Conservation (phyloP, 2,797 vertebrate genomes). For the Eurystomus glaucurus region DNA sequence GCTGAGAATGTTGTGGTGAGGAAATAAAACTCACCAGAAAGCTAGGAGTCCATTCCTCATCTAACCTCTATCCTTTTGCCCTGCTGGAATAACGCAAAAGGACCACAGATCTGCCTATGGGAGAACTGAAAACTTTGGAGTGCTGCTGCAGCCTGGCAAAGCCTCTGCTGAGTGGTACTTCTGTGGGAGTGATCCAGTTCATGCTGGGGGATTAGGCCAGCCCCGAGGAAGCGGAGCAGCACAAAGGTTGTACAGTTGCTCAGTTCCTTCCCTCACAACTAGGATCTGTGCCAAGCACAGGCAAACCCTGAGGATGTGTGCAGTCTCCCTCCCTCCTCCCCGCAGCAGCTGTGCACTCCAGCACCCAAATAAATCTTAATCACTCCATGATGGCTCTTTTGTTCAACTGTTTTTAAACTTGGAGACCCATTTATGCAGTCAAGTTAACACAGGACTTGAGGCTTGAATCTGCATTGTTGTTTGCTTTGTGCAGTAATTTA, state of each 20-base stretch:
- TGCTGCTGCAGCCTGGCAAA: not conserved
- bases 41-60: not conserved
- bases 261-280: not conserved
- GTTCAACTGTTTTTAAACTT: constrained; percentile 21
- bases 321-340: not conserved
- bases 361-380: constrained; percentile 41
- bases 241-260: not conserved
- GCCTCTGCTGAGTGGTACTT: not conserved
- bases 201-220: not conserved
- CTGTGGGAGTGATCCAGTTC: rapidly evolving
- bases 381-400: constrained; percentile 7
- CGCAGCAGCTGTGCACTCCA: constrained; percentile 19
- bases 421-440: not conserved
- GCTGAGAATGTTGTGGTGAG: not conserved
- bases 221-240: not conserved
- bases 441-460: not conserved
- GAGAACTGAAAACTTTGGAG: not conserved
- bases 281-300: not conserved
- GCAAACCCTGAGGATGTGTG: not conserved
- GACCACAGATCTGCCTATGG: not conserved
- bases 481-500: constrained; percentile 54
- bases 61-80: not conserved
- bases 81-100: not conserved
- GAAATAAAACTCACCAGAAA: not conserved
- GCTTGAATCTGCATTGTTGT: constrained; percentile 33